Base-by-base conservation (phyloP, 1,140 invertebrate species). In the Heliconius hewitsoni region DNA sequence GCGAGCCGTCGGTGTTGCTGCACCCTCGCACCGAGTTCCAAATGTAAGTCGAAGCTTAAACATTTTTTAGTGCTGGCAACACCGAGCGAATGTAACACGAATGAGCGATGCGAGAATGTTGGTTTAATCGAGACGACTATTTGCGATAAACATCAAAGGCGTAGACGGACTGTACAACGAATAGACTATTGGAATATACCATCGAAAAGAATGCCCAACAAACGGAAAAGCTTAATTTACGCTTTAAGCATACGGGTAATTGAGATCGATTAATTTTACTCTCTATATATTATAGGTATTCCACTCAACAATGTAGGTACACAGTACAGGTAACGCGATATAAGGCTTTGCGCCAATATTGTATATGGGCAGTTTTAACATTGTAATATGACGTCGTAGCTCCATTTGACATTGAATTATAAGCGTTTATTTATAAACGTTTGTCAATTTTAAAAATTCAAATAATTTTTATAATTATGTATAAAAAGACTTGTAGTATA, bases 201-300 rank as follows among this genome's bases (percentile, higher is more conserved):
- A 39, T 71, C 23, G 57, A 72, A 55, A 71, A 84, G 83, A 86
- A 89, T 87, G 87, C 83, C 86, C 86, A 84, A 84, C 77, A 76
- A 89, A 87, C 73, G 77, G 60, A 83, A 89, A 88, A 82, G 87
- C 85, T 86, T 89, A 88, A 84, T 83, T 86, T 86, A 90, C 82
- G 82, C 76, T 85, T 91, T 86, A 89, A 91, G 85, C 91, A 91
- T 91, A 94, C 79, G 85, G 90, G 85, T 94, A 92, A 91, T 89
- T 94, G 92, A 94, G 93, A 94, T 94, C 93, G 90, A 89, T 91
- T 90, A 87, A 90, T 89, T 93, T 93, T 91, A 91, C 82, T 82
- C 86, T 92, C 85, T 92, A 93, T 92, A 90, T 87, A 91, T 87
- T 93, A 93, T 88, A 90, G 42, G 42, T 46, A 46, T 90, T 86